phyloP scores from a whole-genome alignment of 2,888 invertebrate species.

The Ceraclea dissimilis region DNA sequence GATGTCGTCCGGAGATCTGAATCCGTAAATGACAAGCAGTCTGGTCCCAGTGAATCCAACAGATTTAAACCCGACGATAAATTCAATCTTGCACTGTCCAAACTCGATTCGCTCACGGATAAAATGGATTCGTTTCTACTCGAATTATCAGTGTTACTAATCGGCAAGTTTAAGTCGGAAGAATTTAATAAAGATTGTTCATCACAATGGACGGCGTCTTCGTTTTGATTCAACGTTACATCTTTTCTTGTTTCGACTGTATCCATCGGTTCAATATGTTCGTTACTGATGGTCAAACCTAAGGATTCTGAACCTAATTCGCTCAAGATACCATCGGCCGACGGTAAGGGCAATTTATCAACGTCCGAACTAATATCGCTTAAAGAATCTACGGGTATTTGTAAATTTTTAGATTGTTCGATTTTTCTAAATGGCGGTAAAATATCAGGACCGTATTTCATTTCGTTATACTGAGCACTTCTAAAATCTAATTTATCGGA shows the following conservation, averaged over 20 bases:
- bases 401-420: constrained; percentile 20
- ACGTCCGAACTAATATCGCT: constrained; percentile 20
- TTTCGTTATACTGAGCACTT: constrained; percentile 19
- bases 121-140: constrained; percentile 20
- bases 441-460: constrained; percentile 21
- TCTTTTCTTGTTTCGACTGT: constrained; percentile 14
- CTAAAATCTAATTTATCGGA: constrained; percentile 23
- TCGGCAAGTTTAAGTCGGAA: constrained; percentile 20
- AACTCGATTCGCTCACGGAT: constrained; percentile 23
- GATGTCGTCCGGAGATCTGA: constrained; percentile 18
- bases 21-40: constrained; percentile 22
- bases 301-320: constrained; percentile 19
- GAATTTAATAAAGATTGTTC: constrained; percentile 11
- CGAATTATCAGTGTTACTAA: constrained; percentile 14
- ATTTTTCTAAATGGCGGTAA: constrained; percentile 24
- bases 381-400: constrained; percentile 17
- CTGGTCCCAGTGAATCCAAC: constrained; percentile 22
- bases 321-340: constrained; percentile 15
- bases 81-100: constrained; percentile 21
- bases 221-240: constrained; percentile 12
- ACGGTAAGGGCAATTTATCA: constrained; percentile 21
- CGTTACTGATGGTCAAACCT: constrained; percentile 16
- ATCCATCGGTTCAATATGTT: constrained; percentile 9
- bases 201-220: constrained; percentile 16
- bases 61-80: constrained; percentile 19